Conservation (phyloP, 2,113 vertebrate genomes). For the Noturus placidus region DNA sequence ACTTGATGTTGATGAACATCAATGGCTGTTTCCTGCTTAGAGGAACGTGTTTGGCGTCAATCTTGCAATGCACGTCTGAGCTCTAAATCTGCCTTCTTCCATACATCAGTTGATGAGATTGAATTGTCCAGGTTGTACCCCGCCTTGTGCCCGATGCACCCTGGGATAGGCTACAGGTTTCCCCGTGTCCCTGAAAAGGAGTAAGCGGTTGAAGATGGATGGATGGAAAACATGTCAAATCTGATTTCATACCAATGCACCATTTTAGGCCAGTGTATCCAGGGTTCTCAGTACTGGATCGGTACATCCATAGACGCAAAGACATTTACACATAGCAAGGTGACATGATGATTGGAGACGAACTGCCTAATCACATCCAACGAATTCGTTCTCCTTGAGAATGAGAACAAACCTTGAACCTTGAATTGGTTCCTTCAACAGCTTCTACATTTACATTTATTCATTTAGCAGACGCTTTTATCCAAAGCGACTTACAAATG, state of each 20-base stretch:
- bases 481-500: no score
- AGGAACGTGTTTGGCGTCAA: neutral
- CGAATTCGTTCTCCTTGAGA: no score
- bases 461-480: no score
- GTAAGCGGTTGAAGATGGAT: no score
- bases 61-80: no score
- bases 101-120: neutral
- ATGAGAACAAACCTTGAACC: neutral
- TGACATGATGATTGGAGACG: neutral
- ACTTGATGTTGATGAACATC: no score
- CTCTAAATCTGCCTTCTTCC: neutral
- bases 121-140: no score
- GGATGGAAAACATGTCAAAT: neutral
- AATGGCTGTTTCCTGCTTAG: neutral
- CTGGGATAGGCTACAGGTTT: no score
- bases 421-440: no score
- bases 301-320: neutral
- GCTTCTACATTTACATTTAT: no score
- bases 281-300: neutral
- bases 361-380: neutral
- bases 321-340: neutral
- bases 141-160: no score
- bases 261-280: neutral
- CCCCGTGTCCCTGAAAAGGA: no score
- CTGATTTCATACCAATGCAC: neutral